Percentiles rank a stretch among this genome's conserved stretches.
Conservation (phyloP, 2,113 vertebrate genomes). For the Pedionomus torquatus region DNA sequence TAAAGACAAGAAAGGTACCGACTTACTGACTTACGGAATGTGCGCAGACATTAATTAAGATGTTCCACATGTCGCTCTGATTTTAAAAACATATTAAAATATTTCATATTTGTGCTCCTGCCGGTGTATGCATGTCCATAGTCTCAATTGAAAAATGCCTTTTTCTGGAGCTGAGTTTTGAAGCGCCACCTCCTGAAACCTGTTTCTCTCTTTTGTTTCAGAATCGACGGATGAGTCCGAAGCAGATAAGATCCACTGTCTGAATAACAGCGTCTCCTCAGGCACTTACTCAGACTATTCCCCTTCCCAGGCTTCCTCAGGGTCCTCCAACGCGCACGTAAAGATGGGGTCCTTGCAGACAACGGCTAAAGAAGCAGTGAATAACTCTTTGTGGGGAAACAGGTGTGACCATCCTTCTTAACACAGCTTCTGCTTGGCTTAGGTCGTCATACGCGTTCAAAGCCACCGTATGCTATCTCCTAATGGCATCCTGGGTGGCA, state of each 20-base stretch:
- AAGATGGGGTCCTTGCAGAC: slow-evolving; percentile 87
- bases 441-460: too few relatives aligned
- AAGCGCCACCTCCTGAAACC: neutral
- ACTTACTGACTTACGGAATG: neutral
- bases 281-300: slow-evolving; percentile 99
- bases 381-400: slow-evolving; percentile 97
- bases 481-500: too few relatives aligned
- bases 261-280: slow-evolving; percentile 98
- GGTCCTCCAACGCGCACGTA: slow-evolving; percentile 91
- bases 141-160: neutral
- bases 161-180: neutral
- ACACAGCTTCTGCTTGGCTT: neutral
- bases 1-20: slow-evolving; percentile 98
- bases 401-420: slow-evolving; percentile 81
- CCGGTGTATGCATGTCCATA: rapidly evolving
- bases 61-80: neutral
- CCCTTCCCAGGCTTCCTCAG: slow-evolving; percentile 97
- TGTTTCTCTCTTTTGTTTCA: slow-evolving; percentile 75
- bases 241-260: slow-evolving; percentile 96
- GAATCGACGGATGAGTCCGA: slow-evolving; percentile 98
- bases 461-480: too few relatives aligned
- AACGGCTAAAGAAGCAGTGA: slow-evolving; percentile 89
- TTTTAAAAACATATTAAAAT: neutral
- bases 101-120: rapidly evolving
- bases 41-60: neutral